These are phyloP conservation scores for Clarias platycephalus DNA, from an alignment of 2,797 vertebrate species.

Conservation along the genomic window DNA sequence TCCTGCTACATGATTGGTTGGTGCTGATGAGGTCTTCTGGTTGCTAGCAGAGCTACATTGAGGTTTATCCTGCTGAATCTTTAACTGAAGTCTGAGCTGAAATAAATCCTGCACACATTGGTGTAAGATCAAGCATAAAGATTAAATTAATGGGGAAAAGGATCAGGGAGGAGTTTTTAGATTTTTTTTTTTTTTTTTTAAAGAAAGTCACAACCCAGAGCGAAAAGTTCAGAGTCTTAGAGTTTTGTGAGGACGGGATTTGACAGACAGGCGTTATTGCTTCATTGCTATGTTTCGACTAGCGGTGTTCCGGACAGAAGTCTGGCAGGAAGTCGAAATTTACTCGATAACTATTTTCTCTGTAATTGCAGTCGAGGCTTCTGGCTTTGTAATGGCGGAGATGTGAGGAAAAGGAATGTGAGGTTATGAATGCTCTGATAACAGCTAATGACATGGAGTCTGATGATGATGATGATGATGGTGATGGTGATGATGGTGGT, in stretches of 20 bases:
- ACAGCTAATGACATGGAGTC: slow-evolving; percentile 40
- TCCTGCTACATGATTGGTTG: not conserved
- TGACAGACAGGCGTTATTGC: slow-evolving; percentile 39
- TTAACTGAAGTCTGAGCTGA: too few species aligned
- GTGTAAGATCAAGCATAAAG: not conserved
- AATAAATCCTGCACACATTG: not conserved
- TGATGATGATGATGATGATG: slow-evolving; percentile 30
- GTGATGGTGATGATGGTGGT: slow-evolving; percentile 19
- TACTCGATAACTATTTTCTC: slow-evolving; percentile 52
- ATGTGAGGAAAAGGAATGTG: slow-evolving; percentile 6
- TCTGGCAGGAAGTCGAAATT: slow-evolving; percentile 57
- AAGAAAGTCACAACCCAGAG: not conserved
- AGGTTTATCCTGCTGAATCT: not conserved
- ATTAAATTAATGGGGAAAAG: too few species aligned
- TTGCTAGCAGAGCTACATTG: not conserved
- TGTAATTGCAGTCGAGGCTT: slow-evolving; percentile 44
- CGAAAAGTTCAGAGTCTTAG: not conserved
- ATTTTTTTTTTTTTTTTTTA: not conserved
- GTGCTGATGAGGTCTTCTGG: not conserved
- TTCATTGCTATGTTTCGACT: not conserved
- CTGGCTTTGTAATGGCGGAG: slow-evolving; percentile 15
- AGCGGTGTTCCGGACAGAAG: slow-evolving; percentile 57
- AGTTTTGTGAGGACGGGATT: not conserved
- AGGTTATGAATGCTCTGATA: slow-evolving; percentile 38
- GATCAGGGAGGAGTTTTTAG: not conserved